Conservation (phyloP, 1,140 invertebrate species). For the Arctopsyche grandis region DNA sequence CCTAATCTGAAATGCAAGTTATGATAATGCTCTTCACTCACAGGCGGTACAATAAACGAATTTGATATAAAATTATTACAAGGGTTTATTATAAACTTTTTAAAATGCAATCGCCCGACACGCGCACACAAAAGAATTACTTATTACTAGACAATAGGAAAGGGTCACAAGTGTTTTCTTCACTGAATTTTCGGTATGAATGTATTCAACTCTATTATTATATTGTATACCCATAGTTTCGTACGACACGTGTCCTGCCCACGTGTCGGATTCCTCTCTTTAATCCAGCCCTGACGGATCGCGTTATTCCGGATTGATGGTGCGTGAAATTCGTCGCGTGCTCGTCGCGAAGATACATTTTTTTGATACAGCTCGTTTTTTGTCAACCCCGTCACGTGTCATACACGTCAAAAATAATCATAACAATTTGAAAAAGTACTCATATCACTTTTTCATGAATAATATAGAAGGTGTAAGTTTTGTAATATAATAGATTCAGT, state of each 20-base stretch:
- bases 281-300: constrained; percentile 7
- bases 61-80: too few relatives aligned
- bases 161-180: neutral
- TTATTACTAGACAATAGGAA: constrained; percentile 22
- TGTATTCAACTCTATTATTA: constrained; percentile 1
- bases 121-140: constrained; percentile 15
- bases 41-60: too few relatives aligned
- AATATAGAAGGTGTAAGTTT: too few relatives aligned
- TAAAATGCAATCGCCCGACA: too few relatives aligned
- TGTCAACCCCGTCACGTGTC: neutral
- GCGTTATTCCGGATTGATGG: constrained; percentile 18
- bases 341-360: neutral
- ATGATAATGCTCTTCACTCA: too few relatives aligned
- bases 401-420: constrained; percentile 2
- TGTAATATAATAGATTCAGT: too few relatives aligned
- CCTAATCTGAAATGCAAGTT: too few relatives aligned
- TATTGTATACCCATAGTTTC: constrained; percentile 6
- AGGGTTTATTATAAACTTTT: too few relatives aligned
- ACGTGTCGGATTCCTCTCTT: constrained; percentile 21
- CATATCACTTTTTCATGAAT: too few relatives aligned
- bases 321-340: constrained; percentile 26
- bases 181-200: neutral
- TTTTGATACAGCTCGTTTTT: neutral
- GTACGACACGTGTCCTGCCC: constrained; percentile 9
- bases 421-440: neutral